Evolutionary conservation across 2,113 vertebrate genomes (phyloP).

Genomic region (Siniperca knerii): DNA sequence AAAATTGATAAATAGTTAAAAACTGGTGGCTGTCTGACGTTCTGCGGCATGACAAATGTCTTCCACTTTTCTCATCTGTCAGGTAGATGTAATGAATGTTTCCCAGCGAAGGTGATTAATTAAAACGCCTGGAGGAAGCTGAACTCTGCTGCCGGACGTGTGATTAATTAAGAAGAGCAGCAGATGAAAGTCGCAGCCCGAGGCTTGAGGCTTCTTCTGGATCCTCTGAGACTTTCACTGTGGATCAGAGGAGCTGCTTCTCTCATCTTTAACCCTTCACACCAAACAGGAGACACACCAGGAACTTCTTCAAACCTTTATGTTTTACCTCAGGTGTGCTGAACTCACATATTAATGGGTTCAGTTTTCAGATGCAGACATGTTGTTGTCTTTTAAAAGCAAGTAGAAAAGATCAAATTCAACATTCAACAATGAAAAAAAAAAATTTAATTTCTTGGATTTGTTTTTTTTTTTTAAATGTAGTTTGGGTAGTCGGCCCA

Average conservation of each 20-base stretch:
- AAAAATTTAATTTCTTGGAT: no score
- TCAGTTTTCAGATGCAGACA: no score
- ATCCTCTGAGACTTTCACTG: constrained; percentile 12
- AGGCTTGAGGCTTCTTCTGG: constrained; percentile 24
- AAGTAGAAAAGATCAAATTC: no score
- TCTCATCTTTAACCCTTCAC: not conserved
- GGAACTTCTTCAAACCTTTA: not conserved
- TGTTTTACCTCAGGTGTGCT: not conserved
- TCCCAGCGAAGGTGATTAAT: constrained; percentile 28
- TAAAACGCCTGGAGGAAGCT: constrained; percentile 28
- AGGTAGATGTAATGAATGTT: constrained; percentile 16
- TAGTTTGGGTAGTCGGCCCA: no score
- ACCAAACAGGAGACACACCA: not conserved
- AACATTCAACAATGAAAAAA: no score
- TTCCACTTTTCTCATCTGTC: constrained; percentile 12
- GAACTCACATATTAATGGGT: no score
- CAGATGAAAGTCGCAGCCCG: constrained; percentile 51
- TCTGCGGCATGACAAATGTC: constrained; percentile 26
- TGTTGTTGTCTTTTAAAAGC: no score
- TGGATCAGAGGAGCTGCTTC: not conserved
- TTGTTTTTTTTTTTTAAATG: no score
- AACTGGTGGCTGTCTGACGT: not conserved
- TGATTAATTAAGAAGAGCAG: constrained; percentile 46
- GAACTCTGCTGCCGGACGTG: constrained; percentile 45
- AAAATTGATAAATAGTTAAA: not conserved